phyloP scores from a whole-genome alignment of 2,113 vertebrate species.

The Pelecanoides urinatrix region DNA sequence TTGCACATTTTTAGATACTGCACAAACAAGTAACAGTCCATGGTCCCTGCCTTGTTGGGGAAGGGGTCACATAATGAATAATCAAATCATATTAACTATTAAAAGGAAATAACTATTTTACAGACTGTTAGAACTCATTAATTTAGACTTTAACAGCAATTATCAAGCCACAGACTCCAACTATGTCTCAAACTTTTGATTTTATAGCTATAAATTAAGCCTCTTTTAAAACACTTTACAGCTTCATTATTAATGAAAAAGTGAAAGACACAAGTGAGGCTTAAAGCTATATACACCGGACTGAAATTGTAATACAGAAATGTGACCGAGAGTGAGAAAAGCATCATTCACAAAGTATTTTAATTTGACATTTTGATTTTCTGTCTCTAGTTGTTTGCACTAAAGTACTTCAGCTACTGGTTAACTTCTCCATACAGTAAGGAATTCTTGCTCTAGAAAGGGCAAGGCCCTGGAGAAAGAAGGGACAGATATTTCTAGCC shows the following conservation, averaged over 20 bases:
- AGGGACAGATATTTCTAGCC: not conserved
- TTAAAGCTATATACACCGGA: not conserved
- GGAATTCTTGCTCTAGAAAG: not conserved
- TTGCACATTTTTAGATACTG: not conserved
- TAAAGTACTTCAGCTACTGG: not conserved
- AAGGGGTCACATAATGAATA: not conserved
- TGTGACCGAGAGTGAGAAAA: not conserved
- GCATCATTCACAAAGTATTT: not conserved
- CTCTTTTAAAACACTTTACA: not conserved
- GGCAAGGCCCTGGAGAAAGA: not conserved
- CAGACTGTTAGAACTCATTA: not conserved
- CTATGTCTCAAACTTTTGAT: not conserved
- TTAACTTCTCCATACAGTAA: not conserved
- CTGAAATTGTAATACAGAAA: not conserved
- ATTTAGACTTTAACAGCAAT: not conserved
- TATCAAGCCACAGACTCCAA: not conserved
- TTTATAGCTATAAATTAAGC: not conserved
- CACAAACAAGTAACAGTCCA: not conserved
- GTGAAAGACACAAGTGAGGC: not conserved
- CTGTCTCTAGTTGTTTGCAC: not conserved
- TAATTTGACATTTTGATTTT: not conserved
- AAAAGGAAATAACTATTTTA: not conserved
- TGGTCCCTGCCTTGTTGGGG: not conserved
- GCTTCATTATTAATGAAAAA: not conserved
- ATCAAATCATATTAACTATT: not conserved